Conservation (phyloP, 2,113 vertebrate species). For the Seriola aureovittata region DNA sequence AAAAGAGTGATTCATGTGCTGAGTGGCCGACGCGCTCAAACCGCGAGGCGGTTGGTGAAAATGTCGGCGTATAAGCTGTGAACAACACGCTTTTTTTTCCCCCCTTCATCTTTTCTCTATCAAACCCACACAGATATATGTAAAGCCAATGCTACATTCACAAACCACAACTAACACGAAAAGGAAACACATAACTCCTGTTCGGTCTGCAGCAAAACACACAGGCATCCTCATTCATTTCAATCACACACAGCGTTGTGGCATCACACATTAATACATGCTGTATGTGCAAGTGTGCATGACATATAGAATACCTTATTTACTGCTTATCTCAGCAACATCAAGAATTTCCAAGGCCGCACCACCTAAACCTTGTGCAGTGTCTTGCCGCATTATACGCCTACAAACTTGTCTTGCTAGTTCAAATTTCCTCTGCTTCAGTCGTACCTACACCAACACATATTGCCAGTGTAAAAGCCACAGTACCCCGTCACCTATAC, state of each 20-base stretch:
- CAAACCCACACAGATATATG: conserved; percentile 33
- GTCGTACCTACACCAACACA: no score
- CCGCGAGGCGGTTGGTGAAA: conserved; percentile 25
- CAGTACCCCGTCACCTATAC: background rate
- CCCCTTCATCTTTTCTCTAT: no score
- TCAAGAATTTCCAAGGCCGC: background rate
- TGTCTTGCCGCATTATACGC: background rate
- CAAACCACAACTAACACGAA: conserved; percentile 27
- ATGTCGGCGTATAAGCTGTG: conserved; percentile 21
- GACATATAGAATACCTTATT: background rate
- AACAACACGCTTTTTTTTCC: conserved; percentile 24
- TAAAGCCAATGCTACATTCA: conserved; percentile 22
- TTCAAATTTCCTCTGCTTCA: background rate
- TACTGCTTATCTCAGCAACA: background rate
- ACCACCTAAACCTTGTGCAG: background rate
- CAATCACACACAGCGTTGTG: background rate
- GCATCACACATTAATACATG: background rate
- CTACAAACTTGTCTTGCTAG: background rate
- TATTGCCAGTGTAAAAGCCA: background rate
- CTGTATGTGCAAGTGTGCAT: background rate
- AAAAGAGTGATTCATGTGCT: conserved; percentile 51
- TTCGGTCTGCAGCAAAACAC: conserved; percentile 1
- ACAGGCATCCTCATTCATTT: background rate
- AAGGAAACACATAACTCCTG: conserved; percentile 20
- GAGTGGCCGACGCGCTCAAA: conserved; percentile 27